These are phyloP conservation scores for Cryptophagus acutangulus DNA, from an alignment of 2,888 invertebrate genomes.

Conservation along the genomic window DNA sequence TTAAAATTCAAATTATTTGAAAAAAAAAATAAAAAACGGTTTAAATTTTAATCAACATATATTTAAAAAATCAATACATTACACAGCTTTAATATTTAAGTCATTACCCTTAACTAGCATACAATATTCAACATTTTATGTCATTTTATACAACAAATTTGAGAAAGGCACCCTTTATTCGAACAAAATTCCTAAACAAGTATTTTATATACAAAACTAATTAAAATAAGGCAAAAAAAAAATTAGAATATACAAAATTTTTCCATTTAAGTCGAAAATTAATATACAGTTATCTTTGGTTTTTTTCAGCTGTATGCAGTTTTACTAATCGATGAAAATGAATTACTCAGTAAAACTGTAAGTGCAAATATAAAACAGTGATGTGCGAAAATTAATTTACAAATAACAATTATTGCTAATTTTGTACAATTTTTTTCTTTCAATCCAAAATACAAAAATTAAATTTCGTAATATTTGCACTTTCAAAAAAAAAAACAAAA, in stretches of 20 bases:
- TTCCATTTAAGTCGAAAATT: background rate
- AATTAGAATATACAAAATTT: background rate
- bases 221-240: background rate
- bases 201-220: background rate
- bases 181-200: too few species aligned
- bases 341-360: constrained; percentile 43
- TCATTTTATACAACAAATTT: constrained; percentile 1
- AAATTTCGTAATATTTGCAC: constrained; percentile 28
- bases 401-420: constrained; percentile 4
- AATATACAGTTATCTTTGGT: constrained; percentile 40
- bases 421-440: background rate
- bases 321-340: too few species aligned
- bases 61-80: constrained; percentile 31
- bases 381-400: constrained; percentile 21
- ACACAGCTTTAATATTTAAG: constrained; percentile 16
- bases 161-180: constrained; percentile 3
- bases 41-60: constrained; percentile 32
- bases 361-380: constrained; percentile 43
- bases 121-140: too few species aligned
- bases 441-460: background rate
- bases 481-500: constrained; percentile 27
- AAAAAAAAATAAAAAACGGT: constrained; percentile 6
- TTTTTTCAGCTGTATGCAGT: constrained; percentile 47
- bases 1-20: background rate
- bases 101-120: too few species aligned